Percentiles rank a stretch among this genome's conserved stretches.
phyloP scores from a whole-genome alignment of 2,888 invertebrate genomes.

The Cactoblastis cactorum region DNA sequence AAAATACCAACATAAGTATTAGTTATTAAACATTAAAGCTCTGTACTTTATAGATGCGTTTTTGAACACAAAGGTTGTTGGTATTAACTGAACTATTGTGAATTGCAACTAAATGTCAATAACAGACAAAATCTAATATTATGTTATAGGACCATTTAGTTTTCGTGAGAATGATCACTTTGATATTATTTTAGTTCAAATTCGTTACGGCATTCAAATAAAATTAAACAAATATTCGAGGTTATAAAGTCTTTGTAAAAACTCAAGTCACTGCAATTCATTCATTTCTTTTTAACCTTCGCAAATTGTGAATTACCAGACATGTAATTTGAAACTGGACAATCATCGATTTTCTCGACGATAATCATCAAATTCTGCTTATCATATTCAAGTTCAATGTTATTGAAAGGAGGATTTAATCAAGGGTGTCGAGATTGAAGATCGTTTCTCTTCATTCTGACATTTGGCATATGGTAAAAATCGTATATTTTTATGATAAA shows the following conservation, averaged over 20 bases:
- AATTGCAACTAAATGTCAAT: constrained; percentile 33
- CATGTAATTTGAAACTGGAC: constrained; percentile 16
- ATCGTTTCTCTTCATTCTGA: constrained; percentile 13
- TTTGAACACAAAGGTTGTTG: constrained; percentile 1
- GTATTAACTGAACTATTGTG: constrained; percentile 2
- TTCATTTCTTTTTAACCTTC: background rate
- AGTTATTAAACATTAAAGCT: constrained; percentile 32
- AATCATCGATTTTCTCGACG: constrained; percentile 21
- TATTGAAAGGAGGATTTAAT: constrained; percentile 26
- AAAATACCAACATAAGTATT: background rate
- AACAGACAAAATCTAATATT: constrained; percentile 25
- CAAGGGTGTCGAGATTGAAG: constrained; percentile 16
- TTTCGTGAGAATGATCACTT: constrained; percentile 24
- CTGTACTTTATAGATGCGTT: constrained; percentile 33
- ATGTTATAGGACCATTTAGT: constrained; percentile 19
- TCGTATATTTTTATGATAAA: constrained; percentile 1
- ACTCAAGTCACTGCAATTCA: background rate
- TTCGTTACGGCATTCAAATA: background rate
- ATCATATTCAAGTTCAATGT: constrained; percentile 22
- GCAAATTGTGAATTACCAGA: background rate
- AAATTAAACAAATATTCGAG: background rate
- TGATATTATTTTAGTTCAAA: constrained; percentile 2
- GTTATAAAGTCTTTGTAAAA: background rate
- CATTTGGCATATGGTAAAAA: constrained; percentile 1
- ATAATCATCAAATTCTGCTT: constrained; percentile 21